Percentiles rank a stretch among this genome's conserved stretches.
phyloP scores from a whole-genome alignment of 2,113 vertebrate species.

The Eonycteris spelaea region DNA sequence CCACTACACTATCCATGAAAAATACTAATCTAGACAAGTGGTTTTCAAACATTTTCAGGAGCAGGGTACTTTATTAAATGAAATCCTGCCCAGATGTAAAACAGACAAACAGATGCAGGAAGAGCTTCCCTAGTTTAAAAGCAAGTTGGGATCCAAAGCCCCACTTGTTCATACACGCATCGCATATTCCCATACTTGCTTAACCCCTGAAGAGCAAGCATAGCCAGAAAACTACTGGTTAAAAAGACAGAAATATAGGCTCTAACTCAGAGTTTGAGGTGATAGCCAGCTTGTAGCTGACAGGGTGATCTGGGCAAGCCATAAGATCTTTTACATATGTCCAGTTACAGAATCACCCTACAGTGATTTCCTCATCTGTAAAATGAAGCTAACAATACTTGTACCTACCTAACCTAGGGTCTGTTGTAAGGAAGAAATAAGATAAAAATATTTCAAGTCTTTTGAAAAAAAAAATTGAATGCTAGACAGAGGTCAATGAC shows the following conservation, averaged over 20 bases:
- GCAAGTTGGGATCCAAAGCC: not conserved
- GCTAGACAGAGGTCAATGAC: not conserved
- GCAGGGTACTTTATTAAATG: not conserved
- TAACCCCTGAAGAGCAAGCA: not conserved
- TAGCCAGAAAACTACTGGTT: not conserved
- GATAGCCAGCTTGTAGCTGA: not conserved
- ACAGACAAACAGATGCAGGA: not conserved
- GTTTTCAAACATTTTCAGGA: conserved; percentile 8
- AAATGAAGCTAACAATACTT: not conserved
- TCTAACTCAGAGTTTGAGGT: not conserved
- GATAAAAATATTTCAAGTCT: not conserved
- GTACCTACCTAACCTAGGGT: not conserved
- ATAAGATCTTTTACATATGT: not conserved
- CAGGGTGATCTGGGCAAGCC: not conserved
- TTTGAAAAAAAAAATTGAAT: conserved; percentile 24
- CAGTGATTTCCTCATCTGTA: not conserved
- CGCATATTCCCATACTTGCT: not conserved
- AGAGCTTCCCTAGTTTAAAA: not conserved
- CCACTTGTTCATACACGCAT: not conserved
- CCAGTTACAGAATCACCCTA: not conserved
- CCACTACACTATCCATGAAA: not conserved
- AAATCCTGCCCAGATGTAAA: not conserved
- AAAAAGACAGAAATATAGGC: not conserved
- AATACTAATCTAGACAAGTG: not conserved
- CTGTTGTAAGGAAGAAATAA: not conserved